phyloP scores from a whole-genome alignment of 23 tunicate genomes.

The Phallusia fumigata region DNA sequence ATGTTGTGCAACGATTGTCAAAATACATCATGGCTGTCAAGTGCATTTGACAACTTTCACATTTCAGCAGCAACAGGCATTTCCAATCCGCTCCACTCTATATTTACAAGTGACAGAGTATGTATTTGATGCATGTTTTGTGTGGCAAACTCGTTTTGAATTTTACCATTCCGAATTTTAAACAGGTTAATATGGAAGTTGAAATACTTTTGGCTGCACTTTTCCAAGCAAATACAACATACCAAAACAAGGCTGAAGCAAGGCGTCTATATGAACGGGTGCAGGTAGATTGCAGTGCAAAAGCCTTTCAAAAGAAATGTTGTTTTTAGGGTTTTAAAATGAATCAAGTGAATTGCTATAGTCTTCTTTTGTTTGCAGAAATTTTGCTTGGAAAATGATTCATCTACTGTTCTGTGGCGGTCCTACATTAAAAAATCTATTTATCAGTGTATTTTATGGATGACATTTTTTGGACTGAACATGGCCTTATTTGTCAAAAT shows the following conservation, averaged over 20 bases:
- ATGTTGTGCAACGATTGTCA: background rate
- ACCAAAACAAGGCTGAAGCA: conserved; percentile 37
- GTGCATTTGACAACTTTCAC: background rate
- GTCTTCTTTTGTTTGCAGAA: conserved; percentile 15
- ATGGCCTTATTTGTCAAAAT: conserved; percentile 33
- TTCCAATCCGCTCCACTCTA: background rate
- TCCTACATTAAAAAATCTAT: conserved; percentile 41
- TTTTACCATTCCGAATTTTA: no score
- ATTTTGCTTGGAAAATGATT: conserved; percentile 28
- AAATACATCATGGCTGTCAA: conserved; percentile 3
- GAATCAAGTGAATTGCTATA: background rate
- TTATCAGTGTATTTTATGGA: conserved; percentile 41
- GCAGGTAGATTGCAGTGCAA: conserved; percentile 14
- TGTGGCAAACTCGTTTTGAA: no score
- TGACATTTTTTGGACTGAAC: conserved; percentile 24
- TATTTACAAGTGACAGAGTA: background rate
- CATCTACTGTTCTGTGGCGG: conserved; percentile 9
- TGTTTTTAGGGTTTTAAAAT: no score
- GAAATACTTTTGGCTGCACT: conserved; percentile 27
- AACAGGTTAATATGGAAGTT: conserved; percentile 25
- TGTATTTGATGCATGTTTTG: no score
- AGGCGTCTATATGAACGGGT: conserved; percentile 48
- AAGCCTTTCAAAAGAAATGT: background rate
- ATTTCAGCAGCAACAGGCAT: background rate
- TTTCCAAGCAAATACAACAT: conserved; percentile 26